Evolutionary conservation across 2,797 vertebrate species (phyloP).

Genomic region (Helicolenus hilgendorfi): DNA sequence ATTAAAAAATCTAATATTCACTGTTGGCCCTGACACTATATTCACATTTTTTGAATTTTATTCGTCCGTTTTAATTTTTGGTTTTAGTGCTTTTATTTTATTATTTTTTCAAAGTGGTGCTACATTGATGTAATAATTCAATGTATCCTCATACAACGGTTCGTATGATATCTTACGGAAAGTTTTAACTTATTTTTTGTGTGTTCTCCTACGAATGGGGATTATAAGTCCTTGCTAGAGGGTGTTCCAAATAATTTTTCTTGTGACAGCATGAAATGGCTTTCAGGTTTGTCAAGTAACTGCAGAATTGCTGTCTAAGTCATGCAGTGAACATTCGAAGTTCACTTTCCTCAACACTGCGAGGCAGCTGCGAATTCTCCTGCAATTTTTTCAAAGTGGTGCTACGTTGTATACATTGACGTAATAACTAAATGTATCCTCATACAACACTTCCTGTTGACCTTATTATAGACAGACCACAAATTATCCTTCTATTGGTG

Average conservation of each 20-base stretch:
- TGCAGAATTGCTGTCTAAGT: slow-evolving; percentile 79
- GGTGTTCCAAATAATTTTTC: slow-evolving; percentile 80
- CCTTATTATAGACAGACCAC: too few relatives aligned
- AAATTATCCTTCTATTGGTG: too few relatives aligned
- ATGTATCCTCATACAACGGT: too few relatives aligned
- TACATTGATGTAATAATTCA: not conserved
- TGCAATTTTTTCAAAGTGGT: not conserved
- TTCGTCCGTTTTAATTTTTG: not conserved
- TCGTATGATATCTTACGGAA: too few relatives aligned
- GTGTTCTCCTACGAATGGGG: slow-evolving; percentile 14
- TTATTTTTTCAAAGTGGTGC: not conserved
- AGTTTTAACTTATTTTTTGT: too few relatives aligned
- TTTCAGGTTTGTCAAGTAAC: slow-evolving; percentile 82
- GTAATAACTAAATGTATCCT: too few relatives aligned
- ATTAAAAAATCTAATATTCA: slow-evolving; percentile 16
- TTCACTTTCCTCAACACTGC: slow-evolving; percentile 79
- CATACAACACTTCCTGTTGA: too few relatives aligned
- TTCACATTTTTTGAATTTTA: not conserved
- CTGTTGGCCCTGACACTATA: not conserved
- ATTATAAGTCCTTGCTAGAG: slow-evolving; percentile 82
- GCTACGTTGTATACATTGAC: not conserved
- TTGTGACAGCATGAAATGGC: slow-evolving; percentile 76
- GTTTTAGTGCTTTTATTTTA: not conserved
- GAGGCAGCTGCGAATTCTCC: slow-evolving; percentile 45
- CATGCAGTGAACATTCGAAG: slow-evolving; percentile 73